A percentile compares a stretch with the other conserved stretches of the same genome.
Evolutionary conservation across 2,888 invertebrate species (phyloP).

Genomic region (Philonicus albiceps): DNA sequence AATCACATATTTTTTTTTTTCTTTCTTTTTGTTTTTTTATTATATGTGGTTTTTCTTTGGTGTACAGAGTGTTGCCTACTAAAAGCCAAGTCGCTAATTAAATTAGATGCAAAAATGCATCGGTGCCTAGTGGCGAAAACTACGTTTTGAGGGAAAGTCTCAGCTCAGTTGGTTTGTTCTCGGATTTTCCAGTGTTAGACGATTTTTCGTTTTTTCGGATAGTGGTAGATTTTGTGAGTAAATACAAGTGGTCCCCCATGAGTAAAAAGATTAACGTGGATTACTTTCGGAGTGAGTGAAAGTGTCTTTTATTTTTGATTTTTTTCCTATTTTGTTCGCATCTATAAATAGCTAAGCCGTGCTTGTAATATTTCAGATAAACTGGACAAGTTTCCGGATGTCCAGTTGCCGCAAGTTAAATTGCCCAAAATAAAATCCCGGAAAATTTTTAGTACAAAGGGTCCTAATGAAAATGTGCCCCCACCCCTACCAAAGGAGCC

Average conservation of each 20-base stretch:
- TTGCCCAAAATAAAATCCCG: slow-evolving; percentile 57
- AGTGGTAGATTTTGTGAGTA: neutral
- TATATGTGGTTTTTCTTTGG: neutral
- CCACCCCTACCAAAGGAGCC: slow-evolving; percentile 1
- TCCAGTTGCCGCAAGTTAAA: slow-evolving; percentile 47
- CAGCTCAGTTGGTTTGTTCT: neutral
- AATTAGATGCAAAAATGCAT: slow-evolving; percentile 26
- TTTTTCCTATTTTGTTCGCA: neutral
- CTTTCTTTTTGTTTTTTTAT: neutral
- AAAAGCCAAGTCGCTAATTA: slow-evolving; percentile 1
- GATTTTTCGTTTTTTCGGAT: neutral
- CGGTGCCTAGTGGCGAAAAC: neutral
- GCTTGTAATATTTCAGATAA: slow-evolving; percentile 52
- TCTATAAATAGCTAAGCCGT: neutral
- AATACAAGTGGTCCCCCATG: neutral
- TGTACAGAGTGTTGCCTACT: neutral
- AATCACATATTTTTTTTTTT: neutral
- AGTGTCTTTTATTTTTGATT: neutral
- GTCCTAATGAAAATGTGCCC: slow-evolving; percentile 53
- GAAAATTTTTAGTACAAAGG: slow-evolving; percentile 56
- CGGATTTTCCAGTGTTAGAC: neutral
- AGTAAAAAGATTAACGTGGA: slow-evolving; percentile 41
- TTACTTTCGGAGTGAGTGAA: slow-evolving; percentile 44
- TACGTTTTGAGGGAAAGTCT: neutral
- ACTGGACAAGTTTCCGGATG: slow-evolving; percentile 52